Conservation (phyloP, 2,797 vertebrate species). For the Tadarida brasiliensis region DNA sequence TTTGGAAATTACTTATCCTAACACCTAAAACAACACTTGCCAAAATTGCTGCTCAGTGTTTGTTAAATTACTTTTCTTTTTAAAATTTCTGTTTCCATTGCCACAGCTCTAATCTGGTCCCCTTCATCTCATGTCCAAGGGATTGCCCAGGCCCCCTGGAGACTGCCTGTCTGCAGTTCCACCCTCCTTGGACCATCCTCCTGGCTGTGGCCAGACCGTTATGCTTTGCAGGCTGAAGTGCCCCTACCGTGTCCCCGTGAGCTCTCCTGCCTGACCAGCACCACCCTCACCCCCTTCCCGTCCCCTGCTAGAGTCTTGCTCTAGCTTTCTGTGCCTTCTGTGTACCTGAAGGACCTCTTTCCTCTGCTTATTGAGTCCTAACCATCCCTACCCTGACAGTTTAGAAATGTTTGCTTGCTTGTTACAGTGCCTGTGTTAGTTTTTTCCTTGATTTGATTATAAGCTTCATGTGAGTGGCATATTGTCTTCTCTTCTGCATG, state of each 20-base stretch:
- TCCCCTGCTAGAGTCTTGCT: neutral
- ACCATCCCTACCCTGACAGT: neutral
- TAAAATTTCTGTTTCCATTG: neutral
- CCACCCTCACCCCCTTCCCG: neutral
- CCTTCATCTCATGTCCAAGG: neutral
- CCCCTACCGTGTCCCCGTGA: neutral
- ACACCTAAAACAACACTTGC: neutral
- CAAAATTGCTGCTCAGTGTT: neutral
- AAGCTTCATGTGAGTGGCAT: neutral
- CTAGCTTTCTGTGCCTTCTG: neutral
- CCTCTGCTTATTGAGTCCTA: neutral
- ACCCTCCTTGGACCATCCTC: neutral
- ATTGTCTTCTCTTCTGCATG: neutral
- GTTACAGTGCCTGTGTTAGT: rapidly evolving
- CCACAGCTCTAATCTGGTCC: neutral
- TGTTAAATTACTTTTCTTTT: neutral
- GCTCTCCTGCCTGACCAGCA: neutral
- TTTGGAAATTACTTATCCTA: neutral
- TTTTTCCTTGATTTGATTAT: neutral
- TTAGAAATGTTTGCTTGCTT: neutral
- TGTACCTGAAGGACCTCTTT: neutral
- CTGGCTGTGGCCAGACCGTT: neutral
- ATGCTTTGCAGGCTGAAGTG: neutral
- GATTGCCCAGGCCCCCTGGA: neutral
- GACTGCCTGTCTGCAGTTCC: neutral